Evolutionary conservation across 2,113 vertebrate genomes (phyloP).

Genomic region (Formicarius rufipectus): DNA sequence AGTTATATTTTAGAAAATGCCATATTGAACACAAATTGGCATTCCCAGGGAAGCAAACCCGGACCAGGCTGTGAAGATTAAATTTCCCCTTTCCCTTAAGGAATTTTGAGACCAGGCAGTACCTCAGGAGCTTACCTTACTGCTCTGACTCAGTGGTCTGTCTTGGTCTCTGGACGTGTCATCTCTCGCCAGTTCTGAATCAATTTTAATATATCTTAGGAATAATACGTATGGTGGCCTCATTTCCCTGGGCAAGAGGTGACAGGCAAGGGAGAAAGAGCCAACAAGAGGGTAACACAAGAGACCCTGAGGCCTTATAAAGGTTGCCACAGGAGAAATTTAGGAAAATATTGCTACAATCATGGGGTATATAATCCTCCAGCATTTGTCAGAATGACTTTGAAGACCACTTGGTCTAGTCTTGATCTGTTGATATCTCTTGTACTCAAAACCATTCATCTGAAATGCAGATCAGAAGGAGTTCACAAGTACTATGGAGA

Average conservation of each 20-base stretch:
- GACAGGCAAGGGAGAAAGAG: neutral
- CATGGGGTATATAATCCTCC: neutral
- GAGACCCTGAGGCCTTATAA: neutral
- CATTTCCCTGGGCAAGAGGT: neutral
- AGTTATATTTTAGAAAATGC: neutral
- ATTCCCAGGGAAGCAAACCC: neutral
- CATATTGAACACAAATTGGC: neutral
- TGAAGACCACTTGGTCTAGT: neutral
- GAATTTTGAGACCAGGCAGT: neutral
- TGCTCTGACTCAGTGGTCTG: neutral
- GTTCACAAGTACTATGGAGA: neutral
- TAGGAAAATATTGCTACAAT: neutral
- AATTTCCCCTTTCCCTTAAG: neutral
- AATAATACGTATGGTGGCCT: neutral
- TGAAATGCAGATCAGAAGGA: neutral
- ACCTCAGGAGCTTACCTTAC: neutral
- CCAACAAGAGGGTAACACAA: rapidly evolving
- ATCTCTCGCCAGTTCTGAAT: neutral
- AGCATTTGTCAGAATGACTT: neutral
- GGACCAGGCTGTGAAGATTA: neutral
- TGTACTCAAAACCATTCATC: neutral
- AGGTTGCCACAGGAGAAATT: neutral
- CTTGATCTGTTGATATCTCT: neutral
- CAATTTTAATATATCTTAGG: neutral
- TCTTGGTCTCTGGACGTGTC: neutral